phyloP scores from a whole-genome alignment of 2,888 invertebrate species.

The Aproaerema taeniolella region DNA sequence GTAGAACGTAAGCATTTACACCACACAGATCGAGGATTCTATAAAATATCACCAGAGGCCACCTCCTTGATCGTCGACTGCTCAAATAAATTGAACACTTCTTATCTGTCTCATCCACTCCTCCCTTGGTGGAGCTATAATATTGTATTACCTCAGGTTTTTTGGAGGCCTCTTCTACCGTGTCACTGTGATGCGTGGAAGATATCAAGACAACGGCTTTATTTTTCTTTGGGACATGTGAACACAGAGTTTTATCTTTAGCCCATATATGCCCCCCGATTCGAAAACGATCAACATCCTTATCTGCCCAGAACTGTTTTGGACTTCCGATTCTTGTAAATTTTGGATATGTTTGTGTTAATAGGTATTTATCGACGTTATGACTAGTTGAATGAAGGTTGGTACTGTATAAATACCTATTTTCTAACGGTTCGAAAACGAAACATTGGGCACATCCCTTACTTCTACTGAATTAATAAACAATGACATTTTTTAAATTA shows the following conservation, averaged over 20 bases:
- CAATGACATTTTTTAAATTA: too few species aligned
- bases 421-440: too few species aligned
- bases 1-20: conserved; percentile 11
- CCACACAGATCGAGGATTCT: conserved; percentile 13
- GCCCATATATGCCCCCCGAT: too few species aligned
- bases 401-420: too few species aligned
- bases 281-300: too few species aligned
- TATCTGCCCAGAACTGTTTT: conserved; percentile 3
- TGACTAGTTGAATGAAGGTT: too few species aligned
- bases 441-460: too few species aligned
- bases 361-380: too few species aligned
- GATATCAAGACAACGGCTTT: conserved; percentile 18
- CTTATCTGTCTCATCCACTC: conserved; percentile 19
- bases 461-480: too few species aligned
- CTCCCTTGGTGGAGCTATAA: conserved; percentile 21
- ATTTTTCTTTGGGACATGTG: conserved; percentile 15
- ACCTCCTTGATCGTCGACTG: conserved; percentile 13
- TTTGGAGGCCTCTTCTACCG: conserved; percentile 11
- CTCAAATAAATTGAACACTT: conserved; percentile 16
- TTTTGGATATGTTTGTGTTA: conserved; percentile 5
- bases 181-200: conserved; percentile 15
- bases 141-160: conserved; percentile 18
- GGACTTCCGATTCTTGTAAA: neutral
- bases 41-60: conserved; percentile 15
- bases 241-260: conserved; percentile 15